Percentiles rank a stretch among this genome's conserved stretches.
Evolutionary conservation across 2,888 invertebrate genomes (phyloP).

Genomic region (Allophyes oxyacanthae): DNA sequence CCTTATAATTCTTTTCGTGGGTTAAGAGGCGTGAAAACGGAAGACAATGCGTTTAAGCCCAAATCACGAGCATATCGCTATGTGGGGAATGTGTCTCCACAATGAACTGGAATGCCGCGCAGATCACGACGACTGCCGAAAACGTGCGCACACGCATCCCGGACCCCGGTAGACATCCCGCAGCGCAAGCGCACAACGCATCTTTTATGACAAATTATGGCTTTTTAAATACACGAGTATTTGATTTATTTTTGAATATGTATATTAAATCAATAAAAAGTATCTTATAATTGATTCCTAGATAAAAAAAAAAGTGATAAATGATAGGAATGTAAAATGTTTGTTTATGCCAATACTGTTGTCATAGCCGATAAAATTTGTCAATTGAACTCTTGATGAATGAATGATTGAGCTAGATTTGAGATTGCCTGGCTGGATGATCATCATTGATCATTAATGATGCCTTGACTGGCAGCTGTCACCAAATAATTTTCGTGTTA

Average conservation of each 20-base stretch:
- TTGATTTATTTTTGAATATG: neutral
- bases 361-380: slow-evolving; percentile 22
- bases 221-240: slow-evolving; percentile 13
- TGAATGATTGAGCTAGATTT: no score
- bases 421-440: no score
- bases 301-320: neutral
- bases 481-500: no score
- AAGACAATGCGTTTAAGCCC: slow-evolving; percentile 71
- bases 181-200: slow-evolving; percentile 31
- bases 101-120: slow-evolving; percentile 66
- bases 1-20: slow-evolving; percentile 33
- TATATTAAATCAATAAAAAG: no score
- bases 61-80: slow-evolving; percentile 82
- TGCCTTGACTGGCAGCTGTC: no score
- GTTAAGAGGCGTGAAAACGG: slow-evolving; percentile 71
- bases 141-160: slow-evolving; percentile 78
- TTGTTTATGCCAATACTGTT: slow-evolving; percentile 1
- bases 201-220: slow-evolving; percentile 47
- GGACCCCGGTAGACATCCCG: slow-evolving; percentile 53
- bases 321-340: neutral
- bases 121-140: slow-evolving; percentile 72
- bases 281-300: no score
- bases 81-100: slow-evolving; percentile 75
- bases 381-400: no score
- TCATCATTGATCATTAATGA: no score